phyloP scores from a whole-genome alignment of 2,797 vertebrate genomes.

The Clamator glandarius region DNA sequence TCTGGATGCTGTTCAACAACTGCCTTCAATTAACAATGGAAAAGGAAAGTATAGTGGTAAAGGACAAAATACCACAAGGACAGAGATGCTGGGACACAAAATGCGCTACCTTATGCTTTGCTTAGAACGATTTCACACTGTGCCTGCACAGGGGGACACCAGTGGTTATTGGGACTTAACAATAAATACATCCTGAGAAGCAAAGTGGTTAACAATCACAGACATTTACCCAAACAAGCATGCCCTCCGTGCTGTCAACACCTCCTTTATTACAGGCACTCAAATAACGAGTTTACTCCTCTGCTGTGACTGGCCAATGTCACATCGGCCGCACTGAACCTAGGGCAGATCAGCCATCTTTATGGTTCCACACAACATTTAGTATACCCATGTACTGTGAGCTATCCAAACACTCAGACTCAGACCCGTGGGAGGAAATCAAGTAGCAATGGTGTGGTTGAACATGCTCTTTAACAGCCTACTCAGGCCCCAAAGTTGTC shows the following conservation, averaged over 20 bases:
- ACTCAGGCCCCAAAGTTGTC: neutral
- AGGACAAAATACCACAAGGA: neutral
- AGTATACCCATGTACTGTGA: neutral
- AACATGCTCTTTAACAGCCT: neutral
- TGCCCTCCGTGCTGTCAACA: neutral
- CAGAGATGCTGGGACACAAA: neutral
- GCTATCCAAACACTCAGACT: neutral
- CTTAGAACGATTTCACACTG: neutral
- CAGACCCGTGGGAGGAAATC: neutral
- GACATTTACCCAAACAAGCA: neutral
- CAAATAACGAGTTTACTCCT: neutral
- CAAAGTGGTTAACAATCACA: neutral
- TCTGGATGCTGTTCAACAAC: neutral
- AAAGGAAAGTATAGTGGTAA: neutral
- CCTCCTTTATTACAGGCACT: too few species aligned
- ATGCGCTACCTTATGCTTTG: neutral
- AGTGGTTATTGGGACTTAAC: neutral
- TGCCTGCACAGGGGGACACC: neutral
- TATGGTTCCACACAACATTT: too few species aligned
- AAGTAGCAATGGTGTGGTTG: rapidly evolving
- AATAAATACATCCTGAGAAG: neutral
- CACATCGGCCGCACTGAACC: neutral
- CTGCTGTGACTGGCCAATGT: neutral
- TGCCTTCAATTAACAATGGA: neutral
- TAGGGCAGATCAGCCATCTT: neutral